Evolutionary conservation across 2,797 vertebrate genomes (phyloP), one percentile per base, ranked within the genome.

Genomic region (Salmo trutta): DNA sequence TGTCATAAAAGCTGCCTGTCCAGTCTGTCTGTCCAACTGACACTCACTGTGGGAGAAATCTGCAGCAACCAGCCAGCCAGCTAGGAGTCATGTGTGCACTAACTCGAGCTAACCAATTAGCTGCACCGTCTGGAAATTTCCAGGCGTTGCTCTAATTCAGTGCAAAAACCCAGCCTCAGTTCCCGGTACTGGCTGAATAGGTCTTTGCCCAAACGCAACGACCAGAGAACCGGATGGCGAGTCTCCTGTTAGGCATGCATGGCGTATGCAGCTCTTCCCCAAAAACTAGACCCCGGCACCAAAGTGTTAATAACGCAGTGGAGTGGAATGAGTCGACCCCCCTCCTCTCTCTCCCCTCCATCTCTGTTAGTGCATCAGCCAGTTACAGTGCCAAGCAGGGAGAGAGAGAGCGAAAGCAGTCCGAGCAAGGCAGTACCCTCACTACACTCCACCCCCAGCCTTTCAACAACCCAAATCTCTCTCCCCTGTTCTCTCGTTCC

Each of bases 381-480:
- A 10, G 91, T 88, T 81, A 83, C 3, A 88, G 83, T 71, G 75
- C 73, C 31, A 77, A 79, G 75, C 33, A 82, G 76, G 74, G 56
- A 69, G n/a, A 56, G 59, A 81, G 52, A 74, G 53, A 72, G 36
- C n/a, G 67, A 19, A 47, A 72, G 66, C 31, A 59, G 76, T 82
- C 78, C 76, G 85, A 83, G 85, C 89, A 86, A 81, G 78, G 79
- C 79, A 81, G 77, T 59, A 77, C 70, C 66, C 73, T 24, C 65
- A 70, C 62, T 24, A 52, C 77, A 59, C 70, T 75, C 62, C 66
- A 47, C 71, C 66, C 74, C 21, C 15, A 31, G 24, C 59, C 62
- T 71, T 69, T 71, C 52, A 4, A 29, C n/a, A 21, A 15, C 70
- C 29, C 31, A 64, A 24, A 66, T 73, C 71, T 75, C 41, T 56